phyloP scores from a whole-genome alignment of 1,140 invertebrate species.

The Lepidurus apus region DNA sequence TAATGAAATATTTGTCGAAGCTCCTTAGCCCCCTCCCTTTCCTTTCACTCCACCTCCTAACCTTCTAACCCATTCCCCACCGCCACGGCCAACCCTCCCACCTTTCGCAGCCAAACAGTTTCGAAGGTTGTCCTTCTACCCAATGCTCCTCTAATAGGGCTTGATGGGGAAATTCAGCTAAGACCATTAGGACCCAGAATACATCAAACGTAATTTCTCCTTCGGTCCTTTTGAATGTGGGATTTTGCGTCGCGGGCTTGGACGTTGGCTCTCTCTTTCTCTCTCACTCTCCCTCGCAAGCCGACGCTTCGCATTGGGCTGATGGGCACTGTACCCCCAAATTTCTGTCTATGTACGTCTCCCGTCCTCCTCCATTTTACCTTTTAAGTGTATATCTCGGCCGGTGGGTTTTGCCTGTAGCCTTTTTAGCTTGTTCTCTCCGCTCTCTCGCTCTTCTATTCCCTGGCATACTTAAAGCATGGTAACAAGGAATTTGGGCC shows the following conservation, averaged over 20 bases:
- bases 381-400: too few species aligned
- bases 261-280: too few species aligned
- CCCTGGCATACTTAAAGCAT: neutral
- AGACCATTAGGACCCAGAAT: constrained; percentile 17
- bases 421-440: too few species aligned
- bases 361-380: too few species aligned
- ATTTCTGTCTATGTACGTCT: neutral
- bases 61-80: too few species aligned
- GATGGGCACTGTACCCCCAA: neutral
- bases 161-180: constrained; percentile 19
- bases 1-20: too few species aligned
- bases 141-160: constrained; percentile 1
- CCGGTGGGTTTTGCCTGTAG: too few species aligned
- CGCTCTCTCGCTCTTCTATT: neutral
- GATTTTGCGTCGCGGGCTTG: neutral
- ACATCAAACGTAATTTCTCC: constrained; percentile 12
- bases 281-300: too few species aligned
- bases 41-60: too few species aligned
- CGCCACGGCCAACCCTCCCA: neutral
- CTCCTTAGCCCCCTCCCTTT: too few species aligned
- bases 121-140: neutral
- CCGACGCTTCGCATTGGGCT: too few species aligned
- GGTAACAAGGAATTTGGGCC: constrained; percentile 10
- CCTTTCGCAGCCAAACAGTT: neutral
- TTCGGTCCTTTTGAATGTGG: neutral